Evolutionary conservation across 1,140 invertebrate species (phyloP).

Genomic region (Scaptomyza hsui): DNA sequence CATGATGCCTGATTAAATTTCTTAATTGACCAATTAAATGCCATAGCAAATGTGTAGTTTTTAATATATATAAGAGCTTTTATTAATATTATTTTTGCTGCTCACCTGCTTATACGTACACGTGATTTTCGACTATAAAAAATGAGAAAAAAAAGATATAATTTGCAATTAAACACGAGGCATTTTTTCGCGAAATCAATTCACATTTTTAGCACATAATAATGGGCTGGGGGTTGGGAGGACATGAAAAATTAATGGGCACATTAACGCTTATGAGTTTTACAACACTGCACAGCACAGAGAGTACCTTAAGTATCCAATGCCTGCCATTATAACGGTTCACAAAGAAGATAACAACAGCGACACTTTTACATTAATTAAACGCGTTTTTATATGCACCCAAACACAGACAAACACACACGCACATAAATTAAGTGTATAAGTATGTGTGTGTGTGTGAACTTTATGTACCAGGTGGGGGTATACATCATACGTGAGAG

Average conservation of each 20-base stretch:
- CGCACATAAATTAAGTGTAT: conserved; percentile 21
- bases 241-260: conserved; percentile 62
- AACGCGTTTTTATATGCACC: conserved; percentile 75
- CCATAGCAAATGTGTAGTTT: background rate
- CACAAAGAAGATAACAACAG: conserved; percentile 44
- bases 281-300: conserved; percentile 6
- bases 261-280: conserved; percentile 57
- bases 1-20: background rate
- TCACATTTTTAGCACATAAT: conserved; percentile 66
- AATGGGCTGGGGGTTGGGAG: conserved; percentile 17
- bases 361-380: conserved; percentile 79
- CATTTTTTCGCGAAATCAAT: conserved; percentile 41
- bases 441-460: conserved; percentile 21
- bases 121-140: conserved; percentile 5
- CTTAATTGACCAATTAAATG: conserved; percentile 2
- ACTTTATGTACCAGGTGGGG: conserved; percentile 25
- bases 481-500: conserved; percentile 39
- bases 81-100: background rate
- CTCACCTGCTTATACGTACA: conserved; percentile 11
- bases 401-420: conserved; percentile 17
- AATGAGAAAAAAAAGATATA: background rate
- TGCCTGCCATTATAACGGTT: conserved; percentile 25
- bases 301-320: conserved; percentile 27
- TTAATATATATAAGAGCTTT: background rate
- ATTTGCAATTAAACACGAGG: conserved; percentile 5